Conservation (phyloP, 2,888 invertebrate genomes). For the Chymomyza caudatula region DNA sequence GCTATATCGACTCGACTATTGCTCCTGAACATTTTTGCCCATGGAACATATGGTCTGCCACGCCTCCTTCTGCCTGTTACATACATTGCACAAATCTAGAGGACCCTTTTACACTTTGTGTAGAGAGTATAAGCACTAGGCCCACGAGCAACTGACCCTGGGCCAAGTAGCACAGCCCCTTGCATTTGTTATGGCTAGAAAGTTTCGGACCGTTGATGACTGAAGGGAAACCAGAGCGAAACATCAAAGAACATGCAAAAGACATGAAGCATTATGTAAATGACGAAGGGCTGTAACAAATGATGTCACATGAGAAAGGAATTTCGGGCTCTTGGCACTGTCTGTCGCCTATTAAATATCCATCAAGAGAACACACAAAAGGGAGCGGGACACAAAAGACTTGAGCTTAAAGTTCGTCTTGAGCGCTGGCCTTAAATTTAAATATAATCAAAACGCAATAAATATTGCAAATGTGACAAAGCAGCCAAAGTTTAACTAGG, state of each 20-base stretch:
- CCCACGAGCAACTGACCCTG: not conserved
- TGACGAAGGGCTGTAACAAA: not conserved
- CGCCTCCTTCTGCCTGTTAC: too few relatives aligned
- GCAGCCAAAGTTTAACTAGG: constrained; percentile 56
- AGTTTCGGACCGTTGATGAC: not conserved
- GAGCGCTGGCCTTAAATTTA: constrained; percentile 2
- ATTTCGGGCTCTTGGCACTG: not conserved
- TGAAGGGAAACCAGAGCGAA: not conserved
- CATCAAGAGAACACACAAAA: constrained; percentile 6
- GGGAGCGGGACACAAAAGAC: not conserved
- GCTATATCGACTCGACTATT: too few relatives aligned
- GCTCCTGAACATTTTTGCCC: too few relatives aligned
- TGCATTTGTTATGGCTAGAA: not conserved
- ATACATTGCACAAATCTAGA: too few relatives aligned
- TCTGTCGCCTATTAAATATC: constrained; percentile 23
- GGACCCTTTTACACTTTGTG: too few relatives aligned
- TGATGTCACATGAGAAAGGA: not conserved
- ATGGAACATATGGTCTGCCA: too few relatives aligned
- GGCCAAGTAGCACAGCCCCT: not conserved
- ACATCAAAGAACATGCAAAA: not conserved
- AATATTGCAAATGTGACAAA: constrained; percentile 66
- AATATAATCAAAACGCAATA: constrained; percentile 65
- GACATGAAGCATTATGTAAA: not conserved
- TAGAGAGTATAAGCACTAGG: not conserved
- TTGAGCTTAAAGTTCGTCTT: not conserved